Evolutionary conservation across 2,888 invertebrate species (phyloP).

Genomic region (Colletes collaris): DNA sequence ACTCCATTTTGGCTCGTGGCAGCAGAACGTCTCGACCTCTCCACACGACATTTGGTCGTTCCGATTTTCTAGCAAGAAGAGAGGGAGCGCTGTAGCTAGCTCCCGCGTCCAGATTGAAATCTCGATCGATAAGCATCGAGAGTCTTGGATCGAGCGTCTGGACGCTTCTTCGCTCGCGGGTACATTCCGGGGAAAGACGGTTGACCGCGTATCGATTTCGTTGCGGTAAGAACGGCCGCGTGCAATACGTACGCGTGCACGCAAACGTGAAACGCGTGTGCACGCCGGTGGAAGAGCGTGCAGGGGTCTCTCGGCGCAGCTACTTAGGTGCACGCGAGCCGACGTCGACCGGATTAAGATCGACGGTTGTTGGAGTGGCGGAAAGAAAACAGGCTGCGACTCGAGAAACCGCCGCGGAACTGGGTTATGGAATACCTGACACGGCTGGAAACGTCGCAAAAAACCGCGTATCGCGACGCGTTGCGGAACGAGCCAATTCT

Average conservation of each 20-base stretch:
- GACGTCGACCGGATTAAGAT: slow-evolving; percentile 47
- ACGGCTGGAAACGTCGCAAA: slow-evolving; percentile 14
- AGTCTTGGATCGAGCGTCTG: background rate
- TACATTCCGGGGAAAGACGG: slow-evolving; percentile 47
- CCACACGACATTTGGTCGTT: no score
- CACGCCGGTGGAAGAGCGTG: slow-evolving; percentile 13
- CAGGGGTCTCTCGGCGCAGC: slow-evolving; percentile 37
- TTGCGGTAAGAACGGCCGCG: slow-evolving; percentile 48
- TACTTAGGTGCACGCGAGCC: slow-evolving; percentile 62
- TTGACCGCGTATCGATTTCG: slow-evolving; percentile 63
- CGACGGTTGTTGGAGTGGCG: slow-evolving; percentile 39
- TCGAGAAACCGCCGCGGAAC: slow-evolving; percentile 28
- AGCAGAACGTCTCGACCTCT: no score
- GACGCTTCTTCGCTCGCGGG: background rate
- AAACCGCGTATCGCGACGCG: slow-evolving; percentile 14
- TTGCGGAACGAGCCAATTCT: slow-evolving; percentile 38
- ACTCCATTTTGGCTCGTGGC: no score
- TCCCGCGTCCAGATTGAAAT: background rate
- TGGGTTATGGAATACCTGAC: slow-evolving; percentile 49
- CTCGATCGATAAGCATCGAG: background rate
- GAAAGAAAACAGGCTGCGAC: slow-evolving; percentile 40
- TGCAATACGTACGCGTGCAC: slow-evolving; percentile 1
- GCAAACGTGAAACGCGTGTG: slow-evolving; percentile 20
- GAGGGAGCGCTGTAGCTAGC: no score
- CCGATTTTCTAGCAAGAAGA: no score